These are phyloP conservation scores for Chironomus tentans DNA, from an alignment of 2,888 invertebrate species.

Conservation along the genomic window DNA sequence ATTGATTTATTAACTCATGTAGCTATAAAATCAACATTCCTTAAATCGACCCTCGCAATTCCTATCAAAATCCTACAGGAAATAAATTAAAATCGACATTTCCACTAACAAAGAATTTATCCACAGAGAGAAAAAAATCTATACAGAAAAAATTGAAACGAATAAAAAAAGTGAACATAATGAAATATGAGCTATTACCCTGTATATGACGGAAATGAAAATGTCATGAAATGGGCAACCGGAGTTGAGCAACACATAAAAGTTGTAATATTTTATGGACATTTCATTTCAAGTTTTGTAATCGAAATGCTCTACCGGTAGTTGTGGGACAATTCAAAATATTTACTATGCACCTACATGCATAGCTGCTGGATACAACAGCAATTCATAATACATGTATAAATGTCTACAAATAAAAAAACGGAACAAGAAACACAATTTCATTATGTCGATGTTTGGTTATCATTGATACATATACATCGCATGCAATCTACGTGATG, in stretches of 20 bases:
- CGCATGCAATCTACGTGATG: not conserved
- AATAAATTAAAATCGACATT: too few species aligned
- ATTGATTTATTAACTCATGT: too few species aligned
- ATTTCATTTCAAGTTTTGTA: not conserved
- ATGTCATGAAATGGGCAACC: not conserved
- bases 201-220: not conserved
- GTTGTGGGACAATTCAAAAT: not conserved
- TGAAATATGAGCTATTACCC: not conserved
- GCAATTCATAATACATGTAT: too few species aligned
- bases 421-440: not conserved
- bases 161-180: too few species aligned
- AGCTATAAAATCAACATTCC: too few species aligned
- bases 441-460: too few species aligned
- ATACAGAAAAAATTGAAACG: too few species aligned
- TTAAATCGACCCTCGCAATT: too few species aligned
- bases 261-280: not conserved
- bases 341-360: not conserved
- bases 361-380: too few species aligned
- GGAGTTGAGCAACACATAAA: not conserved
- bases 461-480: not conserved
- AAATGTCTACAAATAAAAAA: not conserved
- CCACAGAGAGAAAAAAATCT: too few species aligned
- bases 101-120: too few species aligned
- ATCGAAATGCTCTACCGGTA: not conserved
- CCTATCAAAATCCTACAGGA: too few species aligned